These are phyloP conservation scores for Diplazon laetatorius DNA, from an alignment of 2,888 invertebrate genomes.

Conservation along the genomic window DNA sequence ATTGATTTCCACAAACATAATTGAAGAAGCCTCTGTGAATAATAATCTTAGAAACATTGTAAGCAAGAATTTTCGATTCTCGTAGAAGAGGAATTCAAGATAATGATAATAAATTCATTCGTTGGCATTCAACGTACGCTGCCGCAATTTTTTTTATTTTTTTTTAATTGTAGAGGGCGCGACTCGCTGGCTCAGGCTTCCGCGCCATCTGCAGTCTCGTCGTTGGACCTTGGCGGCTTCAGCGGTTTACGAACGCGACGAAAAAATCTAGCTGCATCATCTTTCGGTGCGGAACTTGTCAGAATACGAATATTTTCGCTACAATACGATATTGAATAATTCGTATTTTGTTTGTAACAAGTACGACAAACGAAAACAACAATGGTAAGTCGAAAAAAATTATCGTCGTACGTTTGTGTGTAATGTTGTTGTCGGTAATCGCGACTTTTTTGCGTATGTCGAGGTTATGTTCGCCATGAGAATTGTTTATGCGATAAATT, in stretches of 20 bases:
- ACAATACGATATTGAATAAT: constrained; percentile 9
- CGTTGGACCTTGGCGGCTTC: neutral
- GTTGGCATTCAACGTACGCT: neutral
- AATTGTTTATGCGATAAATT: constrained; percentile 32
- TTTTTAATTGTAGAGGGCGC: constrained; percentile 28
- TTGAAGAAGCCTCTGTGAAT: neutral
- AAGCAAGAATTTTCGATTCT: neutral
- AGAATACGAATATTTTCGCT: constrained; percentile 24
- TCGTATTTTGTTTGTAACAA: neutral
- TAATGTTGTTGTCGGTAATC: neutral
- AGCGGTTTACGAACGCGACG: constrained; percentile 8
- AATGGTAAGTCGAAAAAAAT: constrained; percentile 48
- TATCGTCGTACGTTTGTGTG: neutral
- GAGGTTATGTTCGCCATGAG: constrained; percentile 50
- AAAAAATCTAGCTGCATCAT: constrained; percentile 62
- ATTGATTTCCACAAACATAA: neutral
- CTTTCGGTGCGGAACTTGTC: constrained; percentile 42
- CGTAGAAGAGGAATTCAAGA: neutral
- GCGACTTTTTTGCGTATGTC: neutral
- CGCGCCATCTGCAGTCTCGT: neutral
- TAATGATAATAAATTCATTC: neutral
- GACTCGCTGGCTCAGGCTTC: neutral
- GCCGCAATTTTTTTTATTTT: neutral
- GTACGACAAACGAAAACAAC: constrained; percentile 13
- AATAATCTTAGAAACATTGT: neutral